Conservation (phyloP, 2,113 vertebrate species). For the Dasyprocta punctata region DNA sequence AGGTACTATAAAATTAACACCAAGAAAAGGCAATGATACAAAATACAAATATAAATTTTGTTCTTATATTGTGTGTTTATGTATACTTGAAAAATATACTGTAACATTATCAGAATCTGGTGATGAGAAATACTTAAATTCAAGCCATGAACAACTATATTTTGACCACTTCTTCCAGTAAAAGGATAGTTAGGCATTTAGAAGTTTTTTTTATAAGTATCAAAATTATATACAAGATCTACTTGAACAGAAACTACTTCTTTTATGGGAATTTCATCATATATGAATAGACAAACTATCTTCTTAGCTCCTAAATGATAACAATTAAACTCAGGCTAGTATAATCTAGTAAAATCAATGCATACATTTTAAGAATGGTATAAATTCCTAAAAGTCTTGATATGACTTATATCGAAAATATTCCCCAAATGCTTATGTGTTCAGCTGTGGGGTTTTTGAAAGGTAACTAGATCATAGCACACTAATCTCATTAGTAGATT, state of each 20-base stretch:
- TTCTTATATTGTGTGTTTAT: neutral
- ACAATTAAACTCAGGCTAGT: neutral
- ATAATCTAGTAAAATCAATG: neutral
- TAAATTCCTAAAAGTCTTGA: neutral
- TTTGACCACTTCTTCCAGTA: neutral
- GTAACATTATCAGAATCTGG: neutral
- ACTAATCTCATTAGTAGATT: neutral
- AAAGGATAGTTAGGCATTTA: neutral
- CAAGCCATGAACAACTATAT: neutral
- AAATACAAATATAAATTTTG: neutral
- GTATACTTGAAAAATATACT: neutral
- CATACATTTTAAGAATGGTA: neutral
- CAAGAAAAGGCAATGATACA: neutral
- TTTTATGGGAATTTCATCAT: neutral
- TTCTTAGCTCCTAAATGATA: neutral
- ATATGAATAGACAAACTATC: neutral
- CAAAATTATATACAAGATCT: neutral
- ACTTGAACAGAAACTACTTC: neutral
- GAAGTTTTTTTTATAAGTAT: neutral
- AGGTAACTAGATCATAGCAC: neutral
- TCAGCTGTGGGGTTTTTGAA: neutral
- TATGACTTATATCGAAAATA: neutral
- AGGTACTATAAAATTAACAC: neutral
- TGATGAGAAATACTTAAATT: neutral
- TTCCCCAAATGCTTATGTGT: neutral